Percentiles rank a stretch among this genome's conserved stretches.
Evolutionary conservation across 2,888 invertebrate genomes (phyloP).

Genomic region (Trachelus iudaicus): DNA sequence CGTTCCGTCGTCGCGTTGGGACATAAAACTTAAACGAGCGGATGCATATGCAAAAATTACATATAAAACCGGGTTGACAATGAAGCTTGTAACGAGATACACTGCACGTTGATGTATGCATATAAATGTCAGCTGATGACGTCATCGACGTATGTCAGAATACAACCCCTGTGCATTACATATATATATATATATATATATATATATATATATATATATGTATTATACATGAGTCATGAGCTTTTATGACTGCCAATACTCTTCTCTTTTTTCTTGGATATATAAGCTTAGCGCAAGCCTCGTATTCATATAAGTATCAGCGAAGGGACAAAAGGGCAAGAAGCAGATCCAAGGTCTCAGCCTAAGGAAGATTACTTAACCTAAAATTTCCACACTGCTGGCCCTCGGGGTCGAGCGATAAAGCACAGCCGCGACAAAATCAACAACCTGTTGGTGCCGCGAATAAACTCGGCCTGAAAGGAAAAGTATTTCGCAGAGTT

Average conservation of each 20-base stretch:
- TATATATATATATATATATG: too few species aligned
- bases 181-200: too few species aligned
- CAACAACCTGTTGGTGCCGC: conserved; percentile 1
- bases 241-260: not conserved
- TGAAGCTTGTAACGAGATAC: not conserved
- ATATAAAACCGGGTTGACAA: not conserved
- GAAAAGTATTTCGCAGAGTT: not conserved
- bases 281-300: not conserved
- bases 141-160: not conserved
- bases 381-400: not conserved
- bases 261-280: not conserved
- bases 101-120: not conserved
- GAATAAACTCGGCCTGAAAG: not conserved
- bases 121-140: not conserved
- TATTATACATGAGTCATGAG: not conserved
- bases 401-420: not conserved
- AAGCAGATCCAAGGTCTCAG: not conserved
- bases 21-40: conserved; percentile 25
- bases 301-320: not conserved
- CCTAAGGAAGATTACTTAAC: not conserved
- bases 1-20: conserved; percentile 5
- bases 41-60: conserved; percentile 25
- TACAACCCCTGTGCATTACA: not conserved
- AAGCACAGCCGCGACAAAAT: not conserved
- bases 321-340: not conserved